Percentiles rank a stretch among this genome's conserved stretches.
These are phyloP conservation scores for Cantharis lateralis DNA, from an alignment of 2,888 invertebrate genomes.

Conservation along the genomic window DNA sequence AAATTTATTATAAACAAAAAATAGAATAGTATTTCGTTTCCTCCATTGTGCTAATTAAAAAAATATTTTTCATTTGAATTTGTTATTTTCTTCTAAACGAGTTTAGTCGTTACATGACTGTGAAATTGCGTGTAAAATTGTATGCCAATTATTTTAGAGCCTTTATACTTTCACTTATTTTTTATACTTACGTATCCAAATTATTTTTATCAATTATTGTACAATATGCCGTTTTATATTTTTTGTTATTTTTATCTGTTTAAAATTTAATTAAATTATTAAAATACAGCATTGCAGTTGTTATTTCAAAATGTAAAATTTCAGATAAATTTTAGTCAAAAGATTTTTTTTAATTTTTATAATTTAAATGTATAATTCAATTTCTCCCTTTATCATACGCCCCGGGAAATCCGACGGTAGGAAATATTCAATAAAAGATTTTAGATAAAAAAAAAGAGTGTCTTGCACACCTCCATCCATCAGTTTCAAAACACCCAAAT, in stretches of 20 bases:
- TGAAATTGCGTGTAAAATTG: background rate
- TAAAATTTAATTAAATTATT: background rate
- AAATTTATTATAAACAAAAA: background rate
- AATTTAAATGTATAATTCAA: no score
- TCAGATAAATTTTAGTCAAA: no score
- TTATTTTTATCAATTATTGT: background rate
- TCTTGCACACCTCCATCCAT: no score
- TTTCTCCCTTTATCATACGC: no score
- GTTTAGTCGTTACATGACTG: background rate
- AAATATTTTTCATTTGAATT: background rate
- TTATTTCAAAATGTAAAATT: no score
- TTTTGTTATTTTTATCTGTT: background rate
- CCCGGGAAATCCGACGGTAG: no score
- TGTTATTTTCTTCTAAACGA: background rate
- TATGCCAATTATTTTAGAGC: background rate
- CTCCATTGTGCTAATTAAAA: background rate
- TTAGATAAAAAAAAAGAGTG: no score
- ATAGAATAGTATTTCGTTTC: background rate
- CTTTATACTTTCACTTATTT: background rate
- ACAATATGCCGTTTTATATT: background rate
- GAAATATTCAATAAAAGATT: no score
- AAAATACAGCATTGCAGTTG: no score
- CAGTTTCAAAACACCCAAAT: no score
- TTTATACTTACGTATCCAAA: background rate
- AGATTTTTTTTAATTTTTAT: no score